Base-by-base conservation (phyloP, 2,797 vertebrate genomes). In the Pelodytes ibericus region DNA sequence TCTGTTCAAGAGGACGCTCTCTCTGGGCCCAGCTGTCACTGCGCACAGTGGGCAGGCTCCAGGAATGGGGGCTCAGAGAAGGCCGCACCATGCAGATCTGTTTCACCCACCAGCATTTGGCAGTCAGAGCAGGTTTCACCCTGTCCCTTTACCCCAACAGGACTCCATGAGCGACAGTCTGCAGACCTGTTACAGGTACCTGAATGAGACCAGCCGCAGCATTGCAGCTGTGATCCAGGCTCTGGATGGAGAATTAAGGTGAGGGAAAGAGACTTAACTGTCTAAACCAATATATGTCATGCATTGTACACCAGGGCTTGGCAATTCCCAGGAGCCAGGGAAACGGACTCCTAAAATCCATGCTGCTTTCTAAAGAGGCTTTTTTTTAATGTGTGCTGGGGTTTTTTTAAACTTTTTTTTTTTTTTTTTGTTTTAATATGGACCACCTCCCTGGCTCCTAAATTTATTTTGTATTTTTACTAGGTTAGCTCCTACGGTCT, bases 151-250 rank as follows among this genome's bases (percentile, higher is more conserved):
- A 1, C 68, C 61, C 51, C 92, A 88, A 58, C 95, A 98, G 96
- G 94, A 95, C 79, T 89, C 93, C 63, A 95, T 96, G 93, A 95
- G 90, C 49, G n/a, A n/a, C n/a, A n/a, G n/a, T n/a, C n/a, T n/a
- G n/a, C n/a, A n/a, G n/a, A n/a, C n/a, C n/a, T n/a, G 90, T 81
- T 98, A 96, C 82, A 73, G 87, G 33, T 94, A 97, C 80, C 88
- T 98, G 82, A 95, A 96, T 83, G 91, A 97, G 81, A 98, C 96
- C 70, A 97, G 96, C 77, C 89, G 96, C 22, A 97, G 96, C 31
- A 97, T 98, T 60, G 92, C 96, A 2, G 94, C 93, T 0, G 96
- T 98, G 16, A 98, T 98, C 51, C 93, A 96, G 75, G 95, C 95
- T 0, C 91, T 98, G 82, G 96, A 98, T 79, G 95, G 94, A 30